phyloP scores from a whole-genome alignment of 2,797 vertebrate species.

The Macrochelys suwanniensis region DNA sequence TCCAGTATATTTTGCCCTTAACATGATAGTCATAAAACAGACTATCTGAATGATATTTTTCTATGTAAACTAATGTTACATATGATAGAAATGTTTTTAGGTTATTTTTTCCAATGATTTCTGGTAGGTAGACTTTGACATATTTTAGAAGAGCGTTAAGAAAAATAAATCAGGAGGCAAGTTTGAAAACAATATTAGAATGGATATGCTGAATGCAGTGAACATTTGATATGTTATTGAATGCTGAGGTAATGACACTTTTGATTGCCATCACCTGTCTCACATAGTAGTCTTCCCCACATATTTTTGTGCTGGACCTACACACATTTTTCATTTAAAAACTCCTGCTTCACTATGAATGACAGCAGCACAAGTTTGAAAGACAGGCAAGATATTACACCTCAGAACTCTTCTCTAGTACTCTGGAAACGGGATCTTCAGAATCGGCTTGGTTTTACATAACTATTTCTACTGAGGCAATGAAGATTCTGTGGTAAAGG shows the following conservation, averaged over 20 bases:
- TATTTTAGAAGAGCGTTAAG: slow-evolving; percentile 70
- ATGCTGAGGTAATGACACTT: slow-evolving; percentile 93
- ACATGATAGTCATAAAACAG: slow-evolving; percentile 82
- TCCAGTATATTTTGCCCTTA: slow-evolving; percentile 91
- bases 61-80: slow-evolving; percentile 88
- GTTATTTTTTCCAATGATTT: slow-evolving; percentile 57
- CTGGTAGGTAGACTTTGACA: slow-evolving; percentile 74
- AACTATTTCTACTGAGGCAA: slow-evolving; percentile 40
- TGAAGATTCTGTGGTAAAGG: slow-evolving; percentile 37
- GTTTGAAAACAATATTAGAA: slow-evolving; percentile 73
- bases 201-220: slow-evolving; percentile 88
- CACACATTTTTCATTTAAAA: not conserved
- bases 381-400: slow-evolving; percentile 55
- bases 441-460: slow-evolving; percentile 58
- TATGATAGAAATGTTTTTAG: slow-evolving; percentile 61
- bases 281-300: slow-evolving; percentile 53
- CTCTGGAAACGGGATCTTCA: slow-evolving; percentile 67
- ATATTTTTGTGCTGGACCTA: not conserved
- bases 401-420: slow-evolving; percentile 56
- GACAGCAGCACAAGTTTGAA: slow-evolving; percentile 53
- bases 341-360: slow-evolving; percentile 13
- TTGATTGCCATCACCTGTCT: slow-evolving; percentile 92
- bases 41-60: slow-evolving; percentile 84
- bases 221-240: slow-evolving; percentile 92
- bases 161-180: slow-evolving; percentile 75